Base-by-base conservation (phyloP, 2,113 vertebrate species). In the Vidua macroura region DNA sequence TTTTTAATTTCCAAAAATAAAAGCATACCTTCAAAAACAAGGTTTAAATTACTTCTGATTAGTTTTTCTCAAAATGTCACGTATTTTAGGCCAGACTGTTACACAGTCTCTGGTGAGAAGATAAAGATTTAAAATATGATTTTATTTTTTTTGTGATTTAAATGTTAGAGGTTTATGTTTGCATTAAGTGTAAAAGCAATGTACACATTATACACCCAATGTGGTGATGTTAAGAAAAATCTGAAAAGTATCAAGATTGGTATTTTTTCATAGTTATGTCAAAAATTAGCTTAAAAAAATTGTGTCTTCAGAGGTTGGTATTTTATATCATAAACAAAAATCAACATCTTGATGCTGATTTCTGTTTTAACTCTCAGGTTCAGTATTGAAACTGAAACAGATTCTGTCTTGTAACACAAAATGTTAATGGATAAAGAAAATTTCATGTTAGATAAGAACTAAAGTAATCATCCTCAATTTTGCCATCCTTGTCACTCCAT, bases 151-250 rank as follows among this genome's bases (percentile, higher is more conserved):
- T 23, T 7, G n/a, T 48, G 0, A 13, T 86, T 78, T 78, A 55
- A 69, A 33, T 66, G 8, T 35, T 79, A 27, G 10, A 2, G 0
- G 0, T 13, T 30, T 67, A 21, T 77, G 15, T 52, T 90, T 72
- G 15, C 0, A 0, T 44, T 51, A 55, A 78, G 17, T 63, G 22
- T 44, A 51, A 60, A 39, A 70, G 18, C 19, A 51, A 2, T 72
- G 46, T 20, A 30, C 3, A 9, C 11, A 3, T 11, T 64, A 3
- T 70, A 37, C 8, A 10, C 7, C 5, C 17, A 55, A 1, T 37
- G 22, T 33, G 5, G 33, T 64, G 44, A 25, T 64, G 11, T 55
- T 82, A 72, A 60, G 37, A 52, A 84, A 91, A 85, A 83, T 25
- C 5, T 43, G 31, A 44, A 25, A 79, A 60, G 39, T 44, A n/a